These are phyloP conservation scores for Brachionus paranguensis DNA, from an alignment of 1,140 invertebrate species.

Conservation along the genomic window DNA sequence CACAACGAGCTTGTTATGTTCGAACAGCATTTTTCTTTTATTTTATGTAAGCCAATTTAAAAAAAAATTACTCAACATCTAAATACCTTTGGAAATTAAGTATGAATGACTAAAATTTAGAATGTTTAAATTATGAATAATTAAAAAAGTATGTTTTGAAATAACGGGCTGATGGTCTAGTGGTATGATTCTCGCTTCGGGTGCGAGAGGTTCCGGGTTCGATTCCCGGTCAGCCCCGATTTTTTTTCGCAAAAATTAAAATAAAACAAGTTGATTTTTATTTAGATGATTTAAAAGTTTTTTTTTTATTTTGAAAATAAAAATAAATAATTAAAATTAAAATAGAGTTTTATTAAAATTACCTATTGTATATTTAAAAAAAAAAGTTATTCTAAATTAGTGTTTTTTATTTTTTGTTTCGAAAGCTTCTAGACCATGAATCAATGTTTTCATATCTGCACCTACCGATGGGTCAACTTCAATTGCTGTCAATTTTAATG, in stretches of 20 bases:
- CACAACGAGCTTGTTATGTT: too few relatives aligned
- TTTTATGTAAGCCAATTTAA: too few relatives aligned
- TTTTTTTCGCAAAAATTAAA: background rate
- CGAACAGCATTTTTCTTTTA: too few relatives aligned
- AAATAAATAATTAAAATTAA: background rate
- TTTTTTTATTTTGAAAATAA: background rate
- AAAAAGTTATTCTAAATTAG: too few relatives aligned
- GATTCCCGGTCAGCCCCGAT: conserved; percentile 5
- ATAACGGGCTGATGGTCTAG: conserved; percentile 20
- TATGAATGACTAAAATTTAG: too few relatives aligned
- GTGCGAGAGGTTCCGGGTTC: background rate
- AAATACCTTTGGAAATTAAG: background rate
- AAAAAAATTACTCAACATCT: background rate
- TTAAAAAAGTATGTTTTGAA: background rate
- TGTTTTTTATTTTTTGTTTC: background rate
- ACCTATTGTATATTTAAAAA: too few relatives aligned
- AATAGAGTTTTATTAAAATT: background rate
- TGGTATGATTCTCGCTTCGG: background rate
- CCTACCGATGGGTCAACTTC: background rate
- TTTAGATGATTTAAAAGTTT: background rate
- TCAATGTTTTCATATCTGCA: background rate
- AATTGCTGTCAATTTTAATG: background rate
- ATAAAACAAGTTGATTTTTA: background rate
- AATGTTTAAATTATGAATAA: background rate
- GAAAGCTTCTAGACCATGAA: background rate